These are phyloP conservation scores for Sebastes vulpes DNA, from an alignment of 2,797 vertebrate species.

Conservation along the genomic window DNA sequence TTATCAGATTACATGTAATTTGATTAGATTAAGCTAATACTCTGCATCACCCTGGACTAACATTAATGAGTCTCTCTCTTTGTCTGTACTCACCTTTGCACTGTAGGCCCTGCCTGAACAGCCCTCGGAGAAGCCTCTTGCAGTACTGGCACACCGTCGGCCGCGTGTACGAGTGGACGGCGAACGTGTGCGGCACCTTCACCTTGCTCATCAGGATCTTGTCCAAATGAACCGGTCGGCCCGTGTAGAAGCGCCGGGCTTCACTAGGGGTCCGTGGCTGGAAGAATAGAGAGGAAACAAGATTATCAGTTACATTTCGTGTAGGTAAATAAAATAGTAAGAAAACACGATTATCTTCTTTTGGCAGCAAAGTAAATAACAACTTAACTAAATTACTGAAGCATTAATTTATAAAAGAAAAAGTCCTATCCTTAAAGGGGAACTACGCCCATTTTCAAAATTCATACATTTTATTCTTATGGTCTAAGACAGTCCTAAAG, in stretches of 20 bases:
- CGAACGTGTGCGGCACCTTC: constrained; percentile 95
- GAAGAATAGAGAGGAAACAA: background rate
- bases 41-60: background rate
- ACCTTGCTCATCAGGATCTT: constrained; percentile 93
- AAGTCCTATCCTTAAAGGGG: too few relatives aligned
- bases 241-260: constrained; percentile 87
- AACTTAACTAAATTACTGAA: background rate
- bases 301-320: background rate
- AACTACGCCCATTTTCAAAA: too few relatives aligned
- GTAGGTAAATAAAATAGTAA: background rate
- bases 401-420: background rate
- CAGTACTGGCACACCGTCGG: constrained; percentile 95
- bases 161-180: constrained; percentile 93
- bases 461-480: too few relatives aligned
- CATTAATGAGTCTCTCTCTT: background rate
- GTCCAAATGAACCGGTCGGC: constrained; percentile 93
- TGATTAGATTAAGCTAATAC: background rate
- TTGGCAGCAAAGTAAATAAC: background rate
- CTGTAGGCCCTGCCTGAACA: constrained; percentile 94
- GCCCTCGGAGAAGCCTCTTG: constrained; percentile 92
- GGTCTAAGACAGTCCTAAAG: too few relatives aligned
- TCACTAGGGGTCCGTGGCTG: constrained; percentile 87
- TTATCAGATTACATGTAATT: background rate
- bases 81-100: constrained; percentile 89
- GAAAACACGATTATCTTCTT: background rate